phyloP scores from a whole-genome alignment of 2,797 vertebrate genomes.

The Dermochelys coriacea region DNA sequence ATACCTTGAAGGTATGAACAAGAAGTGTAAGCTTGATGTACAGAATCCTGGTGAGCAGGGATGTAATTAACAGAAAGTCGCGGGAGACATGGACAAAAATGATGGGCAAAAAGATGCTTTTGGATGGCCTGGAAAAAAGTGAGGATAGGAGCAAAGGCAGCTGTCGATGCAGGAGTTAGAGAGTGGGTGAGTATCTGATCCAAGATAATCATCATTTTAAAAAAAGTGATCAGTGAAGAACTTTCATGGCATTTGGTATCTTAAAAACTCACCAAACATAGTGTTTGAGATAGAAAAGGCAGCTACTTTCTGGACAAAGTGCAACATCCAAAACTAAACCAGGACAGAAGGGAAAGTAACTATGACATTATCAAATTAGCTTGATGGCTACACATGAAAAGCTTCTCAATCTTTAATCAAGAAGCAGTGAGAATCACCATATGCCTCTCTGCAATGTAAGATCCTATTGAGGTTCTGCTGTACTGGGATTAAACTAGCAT shows the following conservation, averaged over 20 bases:
- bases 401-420: neutral
- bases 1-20: neutral
- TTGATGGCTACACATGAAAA: neutral
- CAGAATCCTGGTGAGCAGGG: neutral
- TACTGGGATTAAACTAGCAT: neutral
- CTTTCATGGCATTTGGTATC: neutral
- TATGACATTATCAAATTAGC: neutral
- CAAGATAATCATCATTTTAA: neutral
- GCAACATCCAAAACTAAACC: neutral
- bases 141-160: neutral
- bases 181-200: fast-evolving
- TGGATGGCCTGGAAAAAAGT: neutral
- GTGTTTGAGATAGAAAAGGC: neutral
- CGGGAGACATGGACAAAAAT: neutral
- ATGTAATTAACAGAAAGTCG: neutral
- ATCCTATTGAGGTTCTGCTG: fast-evolving
- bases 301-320: neutral
- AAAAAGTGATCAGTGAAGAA: neutral
- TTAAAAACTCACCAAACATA: neutral
- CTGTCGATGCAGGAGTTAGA: neutral
- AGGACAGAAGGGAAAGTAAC: neutral
- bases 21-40: neutral
- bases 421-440: neutral
- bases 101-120: fast-evolving
- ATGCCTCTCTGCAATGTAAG: neutral